Evolutionary conservation across 2,888 invertebrate genomes (phyloP).

Genomic region (Himalopsyche japonica): DNA sequence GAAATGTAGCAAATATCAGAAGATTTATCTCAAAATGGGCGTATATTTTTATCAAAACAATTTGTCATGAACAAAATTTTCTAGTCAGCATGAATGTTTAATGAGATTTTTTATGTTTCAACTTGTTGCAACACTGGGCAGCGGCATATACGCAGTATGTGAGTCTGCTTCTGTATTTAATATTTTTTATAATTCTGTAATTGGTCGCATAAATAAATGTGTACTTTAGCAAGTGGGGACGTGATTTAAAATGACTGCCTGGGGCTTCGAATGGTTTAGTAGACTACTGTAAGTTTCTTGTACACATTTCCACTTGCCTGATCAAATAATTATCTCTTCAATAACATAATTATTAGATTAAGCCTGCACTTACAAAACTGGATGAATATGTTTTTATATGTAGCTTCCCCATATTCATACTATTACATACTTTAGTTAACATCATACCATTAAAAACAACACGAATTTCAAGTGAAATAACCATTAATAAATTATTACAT

Average conservation of each 20-base stretch:
- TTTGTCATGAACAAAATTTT: not conserved
- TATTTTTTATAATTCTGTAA: not conserved
- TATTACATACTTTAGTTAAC: too few species aligned
- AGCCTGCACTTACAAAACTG: too few species aligned
- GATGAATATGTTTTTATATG: too few species aligned
- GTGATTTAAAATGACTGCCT: not conserved
- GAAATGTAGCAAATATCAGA: too few species aligned
- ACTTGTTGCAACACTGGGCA: too few species aligned
- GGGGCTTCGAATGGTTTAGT: not conserved
- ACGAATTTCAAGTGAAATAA: too few species aligned
- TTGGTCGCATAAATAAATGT: not conserved
- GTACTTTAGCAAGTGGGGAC: not conserved
- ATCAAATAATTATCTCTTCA: not conserved
- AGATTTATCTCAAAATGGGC: not conserved
- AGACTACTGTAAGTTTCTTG: not conserved
- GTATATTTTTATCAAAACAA: not conserved
- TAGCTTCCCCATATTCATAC: too few species aligned
- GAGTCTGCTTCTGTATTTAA: not conserved
- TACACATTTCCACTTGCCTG: not conserved
- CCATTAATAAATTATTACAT: too few species aligned
- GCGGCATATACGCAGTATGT: not conserved
- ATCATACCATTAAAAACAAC: too few species aligned
- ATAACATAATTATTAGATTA: too few species aligned
- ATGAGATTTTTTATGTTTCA: not conserved
- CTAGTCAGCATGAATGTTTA: not conserved